phyloP scores from a whole-genome alignment of 2,113 vertebrate species.

The Vireo altiloquus region DNA sequence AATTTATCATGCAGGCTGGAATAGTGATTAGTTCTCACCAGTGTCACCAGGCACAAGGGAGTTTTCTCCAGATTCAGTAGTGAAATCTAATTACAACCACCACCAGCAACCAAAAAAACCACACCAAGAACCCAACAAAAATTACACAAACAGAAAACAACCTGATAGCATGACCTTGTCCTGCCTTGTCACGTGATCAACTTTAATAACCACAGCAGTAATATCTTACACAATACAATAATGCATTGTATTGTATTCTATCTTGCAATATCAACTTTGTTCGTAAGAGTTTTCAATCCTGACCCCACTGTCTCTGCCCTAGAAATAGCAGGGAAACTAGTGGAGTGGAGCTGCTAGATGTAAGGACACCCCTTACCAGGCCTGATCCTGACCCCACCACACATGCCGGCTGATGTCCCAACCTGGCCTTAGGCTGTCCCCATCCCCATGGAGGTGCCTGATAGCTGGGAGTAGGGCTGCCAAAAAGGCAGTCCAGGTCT shows the following conservation, averaged over 20 bases:
- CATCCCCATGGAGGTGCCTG: not conserved
- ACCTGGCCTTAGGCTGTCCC: not conserved
- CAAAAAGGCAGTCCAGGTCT: not conserved
- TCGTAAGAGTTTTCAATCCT: not conserved
- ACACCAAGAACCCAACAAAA: not conserved
- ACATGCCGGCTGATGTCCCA: not conserved
- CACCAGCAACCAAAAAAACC: accelerated
- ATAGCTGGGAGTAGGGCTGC: not conserved
- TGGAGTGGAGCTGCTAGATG: not conserved
- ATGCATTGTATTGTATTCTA: not conserved
- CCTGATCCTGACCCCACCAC: not conserved
- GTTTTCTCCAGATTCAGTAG: not conserved
- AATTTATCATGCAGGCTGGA: not conserved
- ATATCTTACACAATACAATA: not conserved
- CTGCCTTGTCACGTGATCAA: not conserved
- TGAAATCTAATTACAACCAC: not conserved
- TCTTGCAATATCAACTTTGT: not conserved
- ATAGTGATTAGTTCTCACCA: not conserved
- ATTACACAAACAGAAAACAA: not conserved
- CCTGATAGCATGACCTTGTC: not conserved
- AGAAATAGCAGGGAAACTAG: not conserved
- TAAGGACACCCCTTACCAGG: not conserved
- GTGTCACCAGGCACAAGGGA: not conserved
- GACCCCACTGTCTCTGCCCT: not conserved
- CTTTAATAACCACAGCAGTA: not conserved